Evolutionary conservation across 2,888 invertebrate species (phyloP), one percentile per base, ranked within the genome.

Genomic region (Cryptocheilus praepositus): DNA sequence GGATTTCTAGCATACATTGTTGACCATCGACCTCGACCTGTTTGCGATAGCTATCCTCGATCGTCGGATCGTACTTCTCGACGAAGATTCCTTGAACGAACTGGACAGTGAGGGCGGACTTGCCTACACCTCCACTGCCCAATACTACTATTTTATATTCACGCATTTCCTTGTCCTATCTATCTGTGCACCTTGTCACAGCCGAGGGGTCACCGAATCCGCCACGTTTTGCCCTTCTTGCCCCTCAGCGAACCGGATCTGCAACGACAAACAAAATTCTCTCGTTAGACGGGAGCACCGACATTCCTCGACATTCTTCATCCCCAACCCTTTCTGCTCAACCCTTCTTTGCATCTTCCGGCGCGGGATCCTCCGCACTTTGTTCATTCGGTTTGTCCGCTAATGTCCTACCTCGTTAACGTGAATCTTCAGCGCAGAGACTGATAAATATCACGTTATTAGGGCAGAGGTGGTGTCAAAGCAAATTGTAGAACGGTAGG

Each of bases 101-200:
- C 90, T 98, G 97, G 85, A 98, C 97, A 86, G 97, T 98, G 90
- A 98, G 93, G 89, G 98, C 98, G 85, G 98, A 98, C 92, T 99
- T 99, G 88, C 99, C 99, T 87, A 99, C 99, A 92, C 99, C 99
- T 89, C 99, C 99, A 89, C 98, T 98, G 86, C 99, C 99, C 90
- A 99, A 92, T 85, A 99, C 99, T 83, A 99, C 99, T 91, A 99
- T 97, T 93, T 99, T 99, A 92, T 99, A 99, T 93, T 99, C 99
- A 91, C 99, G 96, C 99, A 99, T 99, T 83, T 87, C 79, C 90
- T 82, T 81, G 76, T 81, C 81, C 83, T 84, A 76, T 63, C 76
- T 83, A 77, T 73, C 77, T 84, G 78, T 83, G 81, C 81, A 75
- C 80, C 73, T 77, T 79, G 83, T 86, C 85, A 82, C 83, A 84